A percentile compares a stretch with the other conserved stretches of the same genome.
Evolutionary conservation across 1,140 invertebrate species (phyloP).

Genomic region (Brachionus plicatilis): DNA sequence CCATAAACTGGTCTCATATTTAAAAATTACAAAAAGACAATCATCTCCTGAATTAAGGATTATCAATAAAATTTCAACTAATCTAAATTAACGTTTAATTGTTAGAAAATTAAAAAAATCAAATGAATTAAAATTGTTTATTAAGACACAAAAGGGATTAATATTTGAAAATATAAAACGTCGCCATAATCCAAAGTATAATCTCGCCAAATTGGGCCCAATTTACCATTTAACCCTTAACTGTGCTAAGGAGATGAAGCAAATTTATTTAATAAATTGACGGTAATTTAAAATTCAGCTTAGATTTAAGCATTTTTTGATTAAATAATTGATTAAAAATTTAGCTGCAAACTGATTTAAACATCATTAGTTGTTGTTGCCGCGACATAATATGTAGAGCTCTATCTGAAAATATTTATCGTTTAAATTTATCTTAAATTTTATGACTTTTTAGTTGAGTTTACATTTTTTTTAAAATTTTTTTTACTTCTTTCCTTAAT

Average conservation of each 20-base stretch:
- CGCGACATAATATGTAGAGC: too few species aligned
- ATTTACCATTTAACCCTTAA: not conserved
- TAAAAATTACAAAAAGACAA: not conserved
- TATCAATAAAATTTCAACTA: not conserved
- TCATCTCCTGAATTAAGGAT: not conserved
- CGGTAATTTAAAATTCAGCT: too few species aligned
- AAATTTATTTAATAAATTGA: not conserved
- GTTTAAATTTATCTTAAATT: too few species aligned
- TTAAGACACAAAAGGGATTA: not conserved
- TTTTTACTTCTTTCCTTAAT: too few species aligned
- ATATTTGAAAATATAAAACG: not conserved
- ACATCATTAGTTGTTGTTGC: too few species aligned
- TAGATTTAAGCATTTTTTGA: too few species aligned
- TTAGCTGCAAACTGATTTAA: too few species aligned
- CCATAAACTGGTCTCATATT: conserved; percentile 13
- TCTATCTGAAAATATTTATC: too few species aligned
- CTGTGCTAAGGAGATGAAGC: not conserved
- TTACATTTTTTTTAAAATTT: too few species aligned
- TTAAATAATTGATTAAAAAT: too few species aligned
- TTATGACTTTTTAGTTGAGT: too few species aligned
- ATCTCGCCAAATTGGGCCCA: not conserved
- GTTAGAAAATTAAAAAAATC: not conserved
- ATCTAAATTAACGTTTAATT: not conserved
- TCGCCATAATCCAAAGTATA: not conserved
- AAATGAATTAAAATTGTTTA: not conserved